phyloP scores from a whole-genome alignment of 2,113 vertebrate species.

The Arvicanthis niloticus region DNA sequence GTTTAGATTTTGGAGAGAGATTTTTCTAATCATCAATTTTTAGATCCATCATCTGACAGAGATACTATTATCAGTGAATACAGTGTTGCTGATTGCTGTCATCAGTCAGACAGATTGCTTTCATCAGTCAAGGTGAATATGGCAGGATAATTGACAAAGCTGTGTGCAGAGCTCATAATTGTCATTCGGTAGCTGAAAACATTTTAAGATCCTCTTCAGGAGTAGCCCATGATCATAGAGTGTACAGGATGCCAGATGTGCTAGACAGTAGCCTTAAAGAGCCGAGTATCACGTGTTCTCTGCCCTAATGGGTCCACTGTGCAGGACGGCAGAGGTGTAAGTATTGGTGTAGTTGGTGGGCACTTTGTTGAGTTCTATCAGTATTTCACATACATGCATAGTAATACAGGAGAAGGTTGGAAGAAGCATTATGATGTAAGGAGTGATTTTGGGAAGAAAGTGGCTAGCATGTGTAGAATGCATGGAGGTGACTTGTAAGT shows the following conservation, averaged over 20 bases:
- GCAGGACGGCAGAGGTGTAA: not conserved
- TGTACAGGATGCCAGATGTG: not conserved
- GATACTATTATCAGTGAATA: not conserved
- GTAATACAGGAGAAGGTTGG: not conserved
- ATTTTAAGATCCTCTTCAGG: not conserved
- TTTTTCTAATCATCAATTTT: not conserved
- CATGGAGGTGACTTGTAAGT: not conserved
- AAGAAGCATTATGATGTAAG: not conserved
- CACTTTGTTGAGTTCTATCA: not conserved
- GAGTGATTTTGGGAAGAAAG: not conserved
- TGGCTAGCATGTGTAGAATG: not conserved
- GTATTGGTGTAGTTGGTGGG: not conserved
- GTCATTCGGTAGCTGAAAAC: not conserved
- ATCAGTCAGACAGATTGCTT: not conserved
- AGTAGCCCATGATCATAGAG: not conserved
- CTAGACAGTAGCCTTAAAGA: not conserved
- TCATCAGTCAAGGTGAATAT: not conserved
- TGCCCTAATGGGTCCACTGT: not conserved
- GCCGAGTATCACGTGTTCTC: not conserved
- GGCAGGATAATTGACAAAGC: not conserved
- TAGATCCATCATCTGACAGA: not conserved
- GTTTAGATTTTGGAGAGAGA: slow-evolving; percentile 41
- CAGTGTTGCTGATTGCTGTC: not conserved
- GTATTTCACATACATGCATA: not conserved
- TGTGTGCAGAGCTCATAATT: not conserved